Evolutionary conservation across 2,797 vertebrate genomes (phyloP).

Genomic region (Ceryle rudis): DNA sequence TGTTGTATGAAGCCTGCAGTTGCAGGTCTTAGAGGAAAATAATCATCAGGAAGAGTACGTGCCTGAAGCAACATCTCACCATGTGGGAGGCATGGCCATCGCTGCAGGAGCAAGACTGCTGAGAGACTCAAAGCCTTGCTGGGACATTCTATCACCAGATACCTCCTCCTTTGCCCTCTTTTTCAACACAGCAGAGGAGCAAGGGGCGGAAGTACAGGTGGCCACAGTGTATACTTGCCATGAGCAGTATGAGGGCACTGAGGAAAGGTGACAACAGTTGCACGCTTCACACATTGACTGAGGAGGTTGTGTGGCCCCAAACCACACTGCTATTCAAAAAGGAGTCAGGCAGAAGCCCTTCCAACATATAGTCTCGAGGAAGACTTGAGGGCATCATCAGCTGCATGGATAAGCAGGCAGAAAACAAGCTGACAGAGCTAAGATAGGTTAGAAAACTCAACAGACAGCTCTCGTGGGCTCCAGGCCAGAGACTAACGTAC

Average conservation of each 20-base stretch:
- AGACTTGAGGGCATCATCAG: background rate
- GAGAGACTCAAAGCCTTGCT: background rate
- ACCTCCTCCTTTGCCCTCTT: background rate
- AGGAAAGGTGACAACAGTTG: background rate
- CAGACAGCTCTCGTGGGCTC: background rate
- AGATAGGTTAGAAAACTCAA: background rate
- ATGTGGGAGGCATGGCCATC: background rate
- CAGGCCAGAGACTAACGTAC: background rate
- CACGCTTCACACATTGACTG: background rate
- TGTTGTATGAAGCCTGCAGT: background rate
- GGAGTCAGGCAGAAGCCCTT: background rate
- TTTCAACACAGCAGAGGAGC: background rate
- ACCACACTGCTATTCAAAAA: background rate
- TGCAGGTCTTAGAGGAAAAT: background rate
- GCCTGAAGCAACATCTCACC: background rate
- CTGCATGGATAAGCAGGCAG: background rate
- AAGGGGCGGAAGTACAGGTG: background rate
- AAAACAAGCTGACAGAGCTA: background rate
- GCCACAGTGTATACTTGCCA: background rate
- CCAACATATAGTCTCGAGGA: background rate
- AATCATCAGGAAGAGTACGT: background rate
- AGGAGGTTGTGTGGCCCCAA: background rate
- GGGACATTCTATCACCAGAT: background rate
- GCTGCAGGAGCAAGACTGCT: background rate
- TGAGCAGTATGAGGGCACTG: background rate